Conservation (phyloP, 2,797 vertebrate genomes). For the Melanogrammus aeglefinus region DNA sequence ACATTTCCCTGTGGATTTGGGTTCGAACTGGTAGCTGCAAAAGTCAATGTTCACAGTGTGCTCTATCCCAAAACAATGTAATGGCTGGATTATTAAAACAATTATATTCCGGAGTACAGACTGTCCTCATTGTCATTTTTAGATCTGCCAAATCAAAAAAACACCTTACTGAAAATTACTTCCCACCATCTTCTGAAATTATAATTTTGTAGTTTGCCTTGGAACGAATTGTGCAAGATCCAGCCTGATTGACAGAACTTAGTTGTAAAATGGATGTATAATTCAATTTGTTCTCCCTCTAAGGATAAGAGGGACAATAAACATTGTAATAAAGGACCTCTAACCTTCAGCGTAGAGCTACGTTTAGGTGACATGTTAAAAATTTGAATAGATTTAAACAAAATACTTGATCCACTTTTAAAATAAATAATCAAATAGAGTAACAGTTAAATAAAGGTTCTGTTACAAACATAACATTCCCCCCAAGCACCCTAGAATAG, state of each 20-base stretch:
- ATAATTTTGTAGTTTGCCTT: neutral
- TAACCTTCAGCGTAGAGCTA: neutral
- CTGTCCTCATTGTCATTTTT: neutral
- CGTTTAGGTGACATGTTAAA: neutral
- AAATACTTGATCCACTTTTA: neutral
- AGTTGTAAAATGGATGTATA: neutral
- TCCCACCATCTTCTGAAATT: neutral
- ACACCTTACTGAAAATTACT: neutral
- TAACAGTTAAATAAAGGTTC: neutral
- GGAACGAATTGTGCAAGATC: neutral
- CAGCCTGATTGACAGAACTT: neutral
- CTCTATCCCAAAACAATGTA: neutral
- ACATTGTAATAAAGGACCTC: neutral
- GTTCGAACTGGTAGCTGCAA: neutral
- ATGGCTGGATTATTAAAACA: neutral
- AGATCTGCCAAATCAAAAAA: neutral
- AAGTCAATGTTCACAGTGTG: neutral
- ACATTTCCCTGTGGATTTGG: neutral
- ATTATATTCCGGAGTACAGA: neutral
- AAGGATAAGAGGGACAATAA: neutral
- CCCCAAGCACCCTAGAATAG: neutral
- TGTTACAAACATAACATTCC: neutral
- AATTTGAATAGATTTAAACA: neutral
- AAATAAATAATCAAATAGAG: no score
- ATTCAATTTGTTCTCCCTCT: neutral